Conservation (phyloP, 2,113 vertebrate genomes). For the Melozone crissalis region DNA sequence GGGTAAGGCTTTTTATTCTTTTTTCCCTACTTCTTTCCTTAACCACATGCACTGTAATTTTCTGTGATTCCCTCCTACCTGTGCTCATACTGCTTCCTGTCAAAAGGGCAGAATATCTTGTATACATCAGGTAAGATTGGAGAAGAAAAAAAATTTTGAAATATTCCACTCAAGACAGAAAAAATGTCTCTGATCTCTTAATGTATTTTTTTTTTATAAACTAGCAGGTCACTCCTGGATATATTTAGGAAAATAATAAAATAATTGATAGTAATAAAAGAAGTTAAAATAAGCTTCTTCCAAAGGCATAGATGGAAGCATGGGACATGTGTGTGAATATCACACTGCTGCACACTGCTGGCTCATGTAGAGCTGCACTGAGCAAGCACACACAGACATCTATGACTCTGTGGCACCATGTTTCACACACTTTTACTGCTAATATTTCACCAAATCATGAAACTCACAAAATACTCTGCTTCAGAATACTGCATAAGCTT, state of each 20-base stretch:
- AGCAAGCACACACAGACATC: background rate
- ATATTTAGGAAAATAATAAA: background rate
- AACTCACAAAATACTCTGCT: background rate
- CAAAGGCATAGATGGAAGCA: background rate
- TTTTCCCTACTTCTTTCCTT: background rate
- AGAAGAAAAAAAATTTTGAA: background rate
- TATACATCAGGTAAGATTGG: background rate
- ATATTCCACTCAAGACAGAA: background rate
- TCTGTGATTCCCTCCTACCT: background rate
- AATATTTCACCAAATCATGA: background rate
- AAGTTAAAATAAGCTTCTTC: background rate
- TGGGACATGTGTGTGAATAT: background rate
- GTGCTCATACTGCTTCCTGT: background rate
- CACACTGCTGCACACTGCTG: background rate
- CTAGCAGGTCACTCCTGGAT: background rate
- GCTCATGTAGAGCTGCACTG: background rate
- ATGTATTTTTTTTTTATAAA: background rate
- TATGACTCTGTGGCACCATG: background rate
- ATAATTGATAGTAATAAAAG: background rate
- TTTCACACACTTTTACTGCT: background rate
- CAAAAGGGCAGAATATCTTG: background rate
- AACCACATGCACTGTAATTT: background rate
- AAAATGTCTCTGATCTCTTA: background rate
- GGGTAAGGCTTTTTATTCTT: rapidly evolving
- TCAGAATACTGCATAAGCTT: background rate